Evolutionary conservation across 2,113 vertebrate genomes (phyloP), one percentile per base, ranked within the genome.

Genomic region (Pygoscelis adeliae): DNA sequence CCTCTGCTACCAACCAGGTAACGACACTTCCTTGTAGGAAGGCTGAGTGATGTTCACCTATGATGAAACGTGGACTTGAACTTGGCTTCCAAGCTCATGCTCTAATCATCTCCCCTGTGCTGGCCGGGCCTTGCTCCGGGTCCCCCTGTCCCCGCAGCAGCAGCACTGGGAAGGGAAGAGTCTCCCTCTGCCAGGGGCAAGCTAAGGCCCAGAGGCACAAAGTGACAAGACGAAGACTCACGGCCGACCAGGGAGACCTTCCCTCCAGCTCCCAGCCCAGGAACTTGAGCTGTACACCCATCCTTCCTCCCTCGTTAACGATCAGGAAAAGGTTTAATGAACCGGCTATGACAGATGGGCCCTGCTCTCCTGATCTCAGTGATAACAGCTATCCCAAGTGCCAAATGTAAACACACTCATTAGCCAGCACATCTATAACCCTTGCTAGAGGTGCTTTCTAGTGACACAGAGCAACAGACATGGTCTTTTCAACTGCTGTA

Each of bases 161-260:
- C 4, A 0, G 52, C 0, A 0, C 32, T 42, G 62, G 53, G 42
- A 53, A n/a, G 29, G 38, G 42, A 9, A 59, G 8, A 9, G 32
- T 34, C 44, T 42, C 55, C 46, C 59, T 70, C 21, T 59, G 34
- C n/a, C 69, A 13, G 36, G 63, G 32, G 47, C 66, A 66, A 69
- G 49, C 71, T 27, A 80, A 81, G 63, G 15, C 73, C 50, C 78
- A 14, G 65, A 46, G 56, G 19, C 70, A 62, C 46, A 5, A 42
- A 76, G 56, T 4, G 46, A 82, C 40, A 13, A 44, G 25, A 52
- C 4, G 14, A 86, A 65, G 87, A n/a, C 49, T 38, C 2, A 0
- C 18, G 42, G 50, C 30, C 3, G 4, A 55, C 11, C 25, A 20
- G 27, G 50, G 38, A 76, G 52, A 53, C 52, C 32, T 88, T 67